Percentiles rank a stretch among this genome's conserved stretches.
Evolutionary conservation across 2,113 vertebrate genomes (phyloP).

Genomic region (Engystomops pustulosus): DNA sequence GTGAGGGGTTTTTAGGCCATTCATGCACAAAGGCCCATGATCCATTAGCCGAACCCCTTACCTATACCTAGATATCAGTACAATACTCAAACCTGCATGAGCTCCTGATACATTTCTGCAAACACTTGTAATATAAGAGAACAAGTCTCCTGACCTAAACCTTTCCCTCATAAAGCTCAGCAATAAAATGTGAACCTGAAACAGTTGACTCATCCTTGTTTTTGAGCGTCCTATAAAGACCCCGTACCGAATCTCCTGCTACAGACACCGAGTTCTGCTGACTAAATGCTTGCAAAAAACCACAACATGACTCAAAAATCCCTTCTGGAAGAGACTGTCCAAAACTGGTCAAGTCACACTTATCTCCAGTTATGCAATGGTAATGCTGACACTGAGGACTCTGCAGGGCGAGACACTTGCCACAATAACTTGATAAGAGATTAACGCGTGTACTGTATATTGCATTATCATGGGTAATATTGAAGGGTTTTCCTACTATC

Average conservation of each 20-base stretch:
- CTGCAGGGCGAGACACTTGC: not conserved
- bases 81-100: no score
- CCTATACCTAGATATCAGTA: no score
- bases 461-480: not conserved
- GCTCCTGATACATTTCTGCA: not conserved
- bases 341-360: slow-evolving; percentile 11
- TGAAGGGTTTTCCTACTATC: not conserved
- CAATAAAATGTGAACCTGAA: slow-evolving; percentile 1
- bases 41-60: no score
- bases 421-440: not conserved
- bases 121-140: not conserved
- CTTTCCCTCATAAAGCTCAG: not conserved
- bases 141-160: not conserved
- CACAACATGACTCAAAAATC: slow-evolving; percentile 18
- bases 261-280: slow-evolving; percentile 35
- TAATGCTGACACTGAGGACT: slow-evolving; percentile 8
- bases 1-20: no score
- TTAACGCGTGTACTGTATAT: not conserved
- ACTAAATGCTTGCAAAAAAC: slow-evolving; percentile 36
- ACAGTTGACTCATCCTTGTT: slow-evolving; percentile 32
- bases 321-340: not conserved
- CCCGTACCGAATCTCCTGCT: not conserved
- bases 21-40: no score
- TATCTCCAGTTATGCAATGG: slow-evolving; percentile 25
- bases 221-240: slow-evolving; percentile 30